phyloP scores from a whole-genome alignment of 2,888 invertebrate species.

The Lampropteryx suffumata region DNA sequence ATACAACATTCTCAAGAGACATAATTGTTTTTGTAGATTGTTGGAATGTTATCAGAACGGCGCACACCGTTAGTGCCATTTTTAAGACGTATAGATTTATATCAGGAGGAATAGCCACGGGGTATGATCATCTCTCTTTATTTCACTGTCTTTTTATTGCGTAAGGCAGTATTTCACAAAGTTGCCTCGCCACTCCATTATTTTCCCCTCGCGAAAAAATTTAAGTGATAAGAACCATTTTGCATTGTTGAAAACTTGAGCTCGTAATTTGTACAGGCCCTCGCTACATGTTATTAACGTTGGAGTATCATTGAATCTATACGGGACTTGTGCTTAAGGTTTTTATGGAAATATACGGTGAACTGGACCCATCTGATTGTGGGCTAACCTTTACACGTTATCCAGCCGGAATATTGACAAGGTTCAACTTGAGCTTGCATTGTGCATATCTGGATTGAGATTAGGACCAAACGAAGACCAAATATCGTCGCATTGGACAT shows the following conservation, averaged over 20 bases:
- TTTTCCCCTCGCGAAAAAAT: constrained; percentile 34
- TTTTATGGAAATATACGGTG: constrained; percentile 24
- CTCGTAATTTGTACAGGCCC: constrained; percentile 19
- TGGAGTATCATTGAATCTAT: constrained; percentile 21
- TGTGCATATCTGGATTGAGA: constrained; percentile 22
- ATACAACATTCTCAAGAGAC: constrained; percentile 67
- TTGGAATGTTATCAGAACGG: constrained; percentile 62
- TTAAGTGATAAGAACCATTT: constrained; percentile 32
- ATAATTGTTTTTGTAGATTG: constrained; percentile 77
- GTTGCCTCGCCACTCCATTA: constrained; percentile 33
- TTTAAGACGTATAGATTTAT: constrained; percentile 51
- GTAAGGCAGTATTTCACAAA: constrained; percentile 38
- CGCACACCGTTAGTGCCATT: constrained; percentile 74
- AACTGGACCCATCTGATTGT: constrained; percentile 23
- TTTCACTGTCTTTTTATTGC: constrained; percentile 38
- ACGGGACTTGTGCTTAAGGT: constrained; percentile 10
- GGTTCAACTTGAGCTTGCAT: constrained; percentile 15
- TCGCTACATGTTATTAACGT: constrained; percentile 19
- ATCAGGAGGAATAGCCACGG: constrained; percentile 39
- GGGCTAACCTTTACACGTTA: constrained; percentile 7
- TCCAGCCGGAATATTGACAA: constrained; percentile 17
- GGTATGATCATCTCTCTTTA: constrained; percentile 33
- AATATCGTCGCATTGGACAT: constrained; percentile 8
- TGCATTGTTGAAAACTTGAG: constrained; percentile 23
- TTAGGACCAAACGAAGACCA: constrained; percentile 21